phyloP scores from a whole-genome alignment of 2,888 invertebrate species.

The Paralinhomoeus sp. region DNA sequence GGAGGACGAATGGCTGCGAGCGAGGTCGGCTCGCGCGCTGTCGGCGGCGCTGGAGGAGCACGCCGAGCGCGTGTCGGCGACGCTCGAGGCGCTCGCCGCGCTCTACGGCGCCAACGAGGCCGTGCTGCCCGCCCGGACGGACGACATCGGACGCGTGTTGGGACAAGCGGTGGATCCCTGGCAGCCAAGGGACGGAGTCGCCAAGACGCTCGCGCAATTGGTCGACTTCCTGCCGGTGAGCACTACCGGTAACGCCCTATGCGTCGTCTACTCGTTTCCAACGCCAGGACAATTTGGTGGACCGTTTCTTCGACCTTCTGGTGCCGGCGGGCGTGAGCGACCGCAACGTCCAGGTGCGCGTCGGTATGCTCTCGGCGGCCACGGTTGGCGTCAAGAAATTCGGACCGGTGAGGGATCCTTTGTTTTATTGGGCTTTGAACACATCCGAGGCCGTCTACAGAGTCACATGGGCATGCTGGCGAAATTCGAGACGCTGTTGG shows the following conservation, averaged over 20 bases:
- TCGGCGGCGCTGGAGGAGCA: too few relatives aligned
- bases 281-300: background rate
- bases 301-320: constrained; percentile 9
- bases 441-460: too few relatives aligned
- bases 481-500: constrained; percentile 74
- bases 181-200: constrained; percentile 68
- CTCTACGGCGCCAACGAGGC: constrained; percentile 7
- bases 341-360: constrained; percentile 46
- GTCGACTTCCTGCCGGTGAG: constrained; percentile 2
- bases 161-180: constrained; percentile 59
- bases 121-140: constrained; percentile 36
- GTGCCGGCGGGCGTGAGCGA: constrained; percentile 67
- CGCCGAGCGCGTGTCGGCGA: too few relatives aligned
- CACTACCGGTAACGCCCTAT: too few relatives aligned
- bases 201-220: constrained; percentile 40
- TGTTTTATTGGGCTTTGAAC: background rate
- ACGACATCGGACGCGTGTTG: constrained; percentile 70
- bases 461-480: constrained; percentile 43
- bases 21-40: too few relatives aligned
- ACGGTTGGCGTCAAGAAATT: constrained; percentile 68
- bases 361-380: constrained; percentile 79
- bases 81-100: too few relatives aligned
- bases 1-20: too few relatives aligned
- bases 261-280: too few relatives aligned
- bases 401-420: constrained; percentile 42